Evolutionary conservation across 2,113 vertebrate species (phyloP).

Genomic region (Scortum barcoo): DNA sequence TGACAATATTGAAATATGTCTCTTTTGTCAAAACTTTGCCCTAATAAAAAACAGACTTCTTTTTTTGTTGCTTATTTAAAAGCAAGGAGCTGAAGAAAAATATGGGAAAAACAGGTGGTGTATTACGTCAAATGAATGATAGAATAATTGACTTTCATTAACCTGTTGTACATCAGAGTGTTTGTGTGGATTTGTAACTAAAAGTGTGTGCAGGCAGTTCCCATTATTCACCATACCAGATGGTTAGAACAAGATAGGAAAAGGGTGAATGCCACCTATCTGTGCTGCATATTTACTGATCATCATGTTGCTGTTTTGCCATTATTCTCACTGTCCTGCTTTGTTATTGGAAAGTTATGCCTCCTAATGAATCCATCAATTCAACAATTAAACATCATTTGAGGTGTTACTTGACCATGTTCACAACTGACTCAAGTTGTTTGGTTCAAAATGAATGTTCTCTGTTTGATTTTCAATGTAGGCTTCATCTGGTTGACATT

Average conservation of each 20-base stretch:
- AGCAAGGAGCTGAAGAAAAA: neutral
- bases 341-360: neutral
- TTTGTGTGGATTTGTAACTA: neutral
- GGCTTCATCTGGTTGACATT: neutral
- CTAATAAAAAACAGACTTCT: neutral
- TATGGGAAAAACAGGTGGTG: neutral
- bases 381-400: neutral
- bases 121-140: constrained; percentile 13
- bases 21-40: neutral
- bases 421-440: neutral
- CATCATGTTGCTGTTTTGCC: neutral
- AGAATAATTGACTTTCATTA: constrained; percentile 6
- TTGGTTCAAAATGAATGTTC: neutral
- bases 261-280: constrained; percentile 3
- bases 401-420: neutral
- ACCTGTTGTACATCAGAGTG: neutral
- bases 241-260: neutral
- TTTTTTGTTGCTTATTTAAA: neutral
- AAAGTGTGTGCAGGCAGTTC: neutral
- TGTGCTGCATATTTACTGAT: neutral
- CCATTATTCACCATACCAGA: constrained; percentile 20
- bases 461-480: neutral
- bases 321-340: neutral
- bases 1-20: no score
- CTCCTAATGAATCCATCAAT: neutral